Conservation (phyloP, 2,113 vertebrate genomes). For the Pandion haliaetus region DNA sequence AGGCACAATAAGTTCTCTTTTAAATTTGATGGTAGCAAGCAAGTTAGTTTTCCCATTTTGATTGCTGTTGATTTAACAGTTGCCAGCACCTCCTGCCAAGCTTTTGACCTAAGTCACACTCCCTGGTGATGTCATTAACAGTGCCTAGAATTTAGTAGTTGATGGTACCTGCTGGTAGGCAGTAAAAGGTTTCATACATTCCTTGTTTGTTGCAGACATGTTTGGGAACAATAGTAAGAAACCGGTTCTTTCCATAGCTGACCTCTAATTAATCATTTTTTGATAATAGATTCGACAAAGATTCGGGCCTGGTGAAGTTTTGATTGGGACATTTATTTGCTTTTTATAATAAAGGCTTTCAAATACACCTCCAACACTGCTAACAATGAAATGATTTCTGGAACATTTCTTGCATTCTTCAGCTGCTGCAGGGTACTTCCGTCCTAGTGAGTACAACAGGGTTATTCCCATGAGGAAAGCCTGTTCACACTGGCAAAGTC, state of each 20-base stretch:
- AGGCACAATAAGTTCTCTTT: conserved; percentile 77
- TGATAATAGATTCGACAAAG: background rate
- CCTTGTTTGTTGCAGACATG: background rate
- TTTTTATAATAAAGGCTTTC: background rate
- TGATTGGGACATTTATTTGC: background rate
- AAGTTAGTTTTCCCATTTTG: conserved; percentile 71
- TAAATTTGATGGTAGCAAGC: conserved; percentile 66
- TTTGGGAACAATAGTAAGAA: conserved; percentile 39
- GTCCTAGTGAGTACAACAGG: background rate
- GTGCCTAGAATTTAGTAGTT: conserved; percentile 68
- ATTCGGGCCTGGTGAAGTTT: background rate
- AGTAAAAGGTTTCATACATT: conserved; percentile 47
- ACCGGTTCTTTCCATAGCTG: background rate
- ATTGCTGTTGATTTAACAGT: conserved; percentile 75
- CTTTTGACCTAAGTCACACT: conserved; percentile 75
- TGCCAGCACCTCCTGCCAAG: conserved; percentile 71
- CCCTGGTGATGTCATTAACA: conserved; percentile 75
- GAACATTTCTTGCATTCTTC: background rate
- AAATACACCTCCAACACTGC: background rate
- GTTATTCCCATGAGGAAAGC: background rate
- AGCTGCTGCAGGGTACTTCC: background rate
- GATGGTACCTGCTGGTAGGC: conserved; percentile 66
- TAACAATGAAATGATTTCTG: background rate
- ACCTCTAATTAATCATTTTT: conserved; percentile 15
- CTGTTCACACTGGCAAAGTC: background rate